Percentiles rank a stretch among this genome's conserved stretches.
phyloP scores from a whole-genome alignment of 2,797 vertebrate species.

The Xyrichtys novacula region DNA sequence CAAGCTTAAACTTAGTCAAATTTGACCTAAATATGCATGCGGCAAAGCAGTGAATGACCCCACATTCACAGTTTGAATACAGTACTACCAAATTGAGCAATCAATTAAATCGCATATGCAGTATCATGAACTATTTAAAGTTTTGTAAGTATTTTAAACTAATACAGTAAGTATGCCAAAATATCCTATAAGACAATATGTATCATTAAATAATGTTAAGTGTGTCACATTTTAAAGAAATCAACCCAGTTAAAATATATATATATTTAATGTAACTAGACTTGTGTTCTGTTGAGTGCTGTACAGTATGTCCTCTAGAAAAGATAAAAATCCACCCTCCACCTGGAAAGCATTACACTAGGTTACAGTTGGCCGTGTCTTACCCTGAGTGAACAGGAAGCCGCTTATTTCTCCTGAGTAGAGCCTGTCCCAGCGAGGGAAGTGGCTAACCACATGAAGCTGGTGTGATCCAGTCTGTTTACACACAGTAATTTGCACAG shows the following conservation, averaged over 20 bases:
- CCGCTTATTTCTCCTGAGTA: slow-evolving; percentile 77
- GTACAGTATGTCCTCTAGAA: slow-evolving; percentile 41
- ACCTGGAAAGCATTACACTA: slow-evolving; percentile 77
- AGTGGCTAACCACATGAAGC: slow-evolving; percentile 83
- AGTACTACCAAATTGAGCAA: background rate
- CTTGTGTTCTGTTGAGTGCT: slow-evolving; percentile 36
- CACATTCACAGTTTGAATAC: background rate
- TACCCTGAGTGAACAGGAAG: slow-evolving; percentile 75
- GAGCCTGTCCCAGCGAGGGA: slow-evolving; percentile 73
- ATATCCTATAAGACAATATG: slow-evolving; percentile 4
- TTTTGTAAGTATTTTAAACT: background rate
- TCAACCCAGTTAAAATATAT: slow-evolving; percentile 23
- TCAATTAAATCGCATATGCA: too few relatives aligned
- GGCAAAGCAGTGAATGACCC: background rate
- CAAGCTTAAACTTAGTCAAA: background rate
- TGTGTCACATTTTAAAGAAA: slow-evolving; percentile 4
- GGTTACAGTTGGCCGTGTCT: slow-evolving; percentile 73
- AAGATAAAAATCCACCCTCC: slow-evolving; percentile 64
- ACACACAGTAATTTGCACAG: slow-evolving; percentile 79
- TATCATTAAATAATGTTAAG: slow-evolving; percentile 12
- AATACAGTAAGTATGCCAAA: background rate
- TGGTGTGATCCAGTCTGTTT: slow-evolving; percentile 71
- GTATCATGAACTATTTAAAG: background rate
- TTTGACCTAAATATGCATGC: background rate
- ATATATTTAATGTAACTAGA: slow-evolving; percentile 35